Percentiles rank a stretch among this genome's conserved stretches.
Conservation (phyloP, 2,797 vertebrate species). For the Melanotaenia boesemani region DNA sequence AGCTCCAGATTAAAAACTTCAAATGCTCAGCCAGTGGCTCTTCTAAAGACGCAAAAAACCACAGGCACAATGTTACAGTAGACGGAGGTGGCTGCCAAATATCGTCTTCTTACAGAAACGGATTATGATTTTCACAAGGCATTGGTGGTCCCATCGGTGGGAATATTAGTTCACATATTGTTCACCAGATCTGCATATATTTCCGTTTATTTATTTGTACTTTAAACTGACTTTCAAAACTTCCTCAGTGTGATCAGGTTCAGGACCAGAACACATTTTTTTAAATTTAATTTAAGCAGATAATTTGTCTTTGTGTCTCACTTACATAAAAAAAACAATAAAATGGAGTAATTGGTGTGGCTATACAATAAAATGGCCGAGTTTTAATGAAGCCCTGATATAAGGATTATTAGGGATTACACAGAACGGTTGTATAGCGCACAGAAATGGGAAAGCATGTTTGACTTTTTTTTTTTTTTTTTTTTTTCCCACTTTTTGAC, state of each 20-base stretch:
- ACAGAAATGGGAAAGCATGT: constrained; percentile 11
- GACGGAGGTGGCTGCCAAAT: constrained; percentile 76
- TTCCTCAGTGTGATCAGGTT: constrained; percentile 18
- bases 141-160: constrained; percentile 68
- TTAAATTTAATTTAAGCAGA: neutral
- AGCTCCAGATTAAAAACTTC: constrained; percentile 83
- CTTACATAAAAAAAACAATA: neutral
- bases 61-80: constrained; percentile 73
- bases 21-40: constrained; percentile 78
- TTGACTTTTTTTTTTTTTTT: neutral
- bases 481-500: neutral
- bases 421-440: neutral
- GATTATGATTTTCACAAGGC: constrained; percentile 79
- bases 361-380: neutral
- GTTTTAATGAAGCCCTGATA: neutral
- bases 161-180: constrained; percentile 73
- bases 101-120: constrained; percentile 76
- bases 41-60: constrained; percentile 77
- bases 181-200: constrained; percentile 63
- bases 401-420: constrained; percentile 17
- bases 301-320: neutral
- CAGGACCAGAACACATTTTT: neutral
- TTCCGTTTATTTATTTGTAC: constrained; percentile 48
- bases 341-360: neutral
- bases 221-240: constrained; percentile 57